phyloP scores from a whole-genome alignment of 1,140 invertebrate species.

The Eumeta japonica region DNA sequence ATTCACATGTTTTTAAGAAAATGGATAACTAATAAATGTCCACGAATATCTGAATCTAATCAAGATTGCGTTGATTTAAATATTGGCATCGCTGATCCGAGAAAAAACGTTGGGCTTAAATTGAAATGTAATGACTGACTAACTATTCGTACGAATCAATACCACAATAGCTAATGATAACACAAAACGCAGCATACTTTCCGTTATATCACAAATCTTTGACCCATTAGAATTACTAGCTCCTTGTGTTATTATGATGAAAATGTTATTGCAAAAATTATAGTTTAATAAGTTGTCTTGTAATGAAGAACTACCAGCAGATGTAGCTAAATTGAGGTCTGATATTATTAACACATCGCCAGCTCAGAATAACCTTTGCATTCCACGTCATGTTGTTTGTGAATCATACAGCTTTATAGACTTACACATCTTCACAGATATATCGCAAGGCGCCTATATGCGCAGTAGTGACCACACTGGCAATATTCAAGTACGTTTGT shows the following conservation, averaged over 20 bases:
- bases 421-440: conserved; percentile 16
- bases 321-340: conserved; percentile 8
- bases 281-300: conserved; percentile 13
- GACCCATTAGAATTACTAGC: conserved; percentile 12
- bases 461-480: background rate
- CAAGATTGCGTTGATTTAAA: too few relatives aligned
- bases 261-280: conserved; percentile 12
- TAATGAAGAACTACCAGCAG: conserved; percentile 5
- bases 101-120: background rate
- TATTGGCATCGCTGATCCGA: too few relatives aligned
- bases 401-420: conserved; percentile 8
- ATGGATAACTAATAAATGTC: too few relatives aligned
- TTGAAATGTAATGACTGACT: too few relatives aligned
- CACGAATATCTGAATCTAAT: too few relatives aligned
- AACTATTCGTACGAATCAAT: background rate
- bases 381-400: conserved; percentile 13
- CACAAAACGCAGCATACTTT: conserved; percentile 9
- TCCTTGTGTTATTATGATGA: conserved; percentile 12
- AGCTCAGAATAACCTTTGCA: conserved; percentile 12
- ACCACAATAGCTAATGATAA: background rate
- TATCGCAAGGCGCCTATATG: conserved; percentile 9
- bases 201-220: conserved; percentile 14
- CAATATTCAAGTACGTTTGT: background rate
- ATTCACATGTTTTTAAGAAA: too few relatives aligned
- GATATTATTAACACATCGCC: conserved; percentile 3